Evolutionary conservation across 2,888 invertebrate genomes (phyloP).

Genomic region (Conus canariensis): DNA sequence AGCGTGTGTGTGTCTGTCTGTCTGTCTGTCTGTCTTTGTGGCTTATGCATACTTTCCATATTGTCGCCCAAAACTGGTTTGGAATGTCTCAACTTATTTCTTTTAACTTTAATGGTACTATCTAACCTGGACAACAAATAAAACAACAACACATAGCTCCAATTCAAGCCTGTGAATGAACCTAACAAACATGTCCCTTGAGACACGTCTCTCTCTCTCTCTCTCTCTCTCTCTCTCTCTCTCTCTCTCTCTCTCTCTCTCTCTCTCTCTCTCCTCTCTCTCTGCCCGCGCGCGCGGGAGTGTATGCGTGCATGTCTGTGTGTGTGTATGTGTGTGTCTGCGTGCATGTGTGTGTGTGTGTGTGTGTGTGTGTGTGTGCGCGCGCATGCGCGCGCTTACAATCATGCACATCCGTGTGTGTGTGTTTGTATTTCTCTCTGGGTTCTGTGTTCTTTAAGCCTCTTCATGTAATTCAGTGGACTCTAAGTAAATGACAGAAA

Average conservation of each 20-base stretch:
- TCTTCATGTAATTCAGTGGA: too few species aligned
- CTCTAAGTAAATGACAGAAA: too few species aligned
- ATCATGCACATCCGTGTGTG: not conserved
- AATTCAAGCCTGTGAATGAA: too few species aligned
- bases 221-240: not conserved
- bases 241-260: not conserved
- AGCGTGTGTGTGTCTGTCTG: not conserved
- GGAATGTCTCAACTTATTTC: too few species aligned
- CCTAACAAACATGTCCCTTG: too few species aligned
- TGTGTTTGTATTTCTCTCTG: too few species aligned
- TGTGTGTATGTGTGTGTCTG: not conserved
- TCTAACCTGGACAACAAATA: too few species aligned
- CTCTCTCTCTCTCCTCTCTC: not conserved
- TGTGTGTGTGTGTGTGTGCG: not conserved
- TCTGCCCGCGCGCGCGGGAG: not conserved
- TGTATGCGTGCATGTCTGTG: not conserved
- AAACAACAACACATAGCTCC: too few species aligned
- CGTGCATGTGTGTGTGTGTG: not conserved
- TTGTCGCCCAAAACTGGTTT: too few species aligned
- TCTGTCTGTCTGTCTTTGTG: not conserved
- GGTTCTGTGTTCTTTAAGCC: too few species aligned
- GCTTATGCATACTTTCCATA: too few species aligned
- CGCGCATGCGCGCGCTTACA: not conserved
- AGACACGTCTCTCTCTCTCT: not conserved
- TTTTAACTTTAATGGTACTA: too few species aligned